Percentiles rank a stretch among this genome's conserved stretches.
Conservation (phyloP, 53 echinoderm and acorn worm species). For the Antedon mediterranea region DNA sequence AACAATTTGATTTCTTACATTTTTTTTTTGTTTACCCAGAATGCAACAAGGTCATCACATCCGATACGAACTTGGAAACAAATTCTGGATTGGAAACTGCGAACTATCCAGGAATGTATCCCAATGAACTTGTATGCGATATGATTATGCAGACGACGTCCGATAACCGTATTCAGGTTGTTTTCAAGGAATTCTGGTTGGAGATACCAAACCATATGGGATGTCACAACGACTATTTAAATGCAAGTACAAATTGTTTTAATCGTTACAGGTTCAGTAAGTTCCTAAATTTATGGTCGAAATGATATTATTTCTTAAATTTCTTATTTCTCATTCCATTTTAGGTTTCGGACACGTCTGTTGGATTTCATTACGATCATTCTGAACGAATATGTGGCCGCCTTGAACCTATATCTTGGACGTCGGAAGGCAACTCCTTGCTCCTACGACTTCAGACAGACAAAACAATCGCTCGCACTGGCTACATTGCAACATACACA, state of each 20-base stretch:
- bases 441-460: neutral
- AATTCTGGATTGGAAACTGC: conserved; percentile 17
- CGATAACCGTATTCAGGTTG: conserved; percentile 2
- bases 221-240: neutral
- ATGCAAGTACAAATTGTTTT: neutral
- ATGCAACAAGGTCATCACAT: neutral
- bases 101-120: conserved; percentile 25
- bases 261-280: conserved; percentile 6
- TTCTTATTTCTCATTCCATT: too few relatives aligned
- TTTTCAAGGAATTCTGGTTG: neutral
- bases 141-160: conserved; percentile 22
- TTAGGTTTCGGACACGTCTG: neutral
- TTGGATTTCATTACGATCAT: neutral
- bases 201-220: neutral
- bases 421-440: conserved; percentile 23
- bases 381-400: conserved; percentile 5
- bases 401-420: conserved; percentile 27
- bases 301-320: too few relatives aligned
- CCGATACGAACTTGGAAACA: neutral
- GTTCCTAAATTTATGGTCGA: too few relatives aligned
- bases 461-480: conserved; percentile 11
- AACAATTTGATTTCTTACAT: too few relatives aligned
- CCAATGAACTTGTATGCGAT: conserved; percentile 18
- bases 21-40: too few relatives aligned
- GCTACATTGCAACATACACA: conserved; percentile 22